Percentiles rank a stretch among this genome's conserved stretches.
Conservation (phyloP, 1,140 invertebrate species). For the Mylabris phalerata region DNA sequence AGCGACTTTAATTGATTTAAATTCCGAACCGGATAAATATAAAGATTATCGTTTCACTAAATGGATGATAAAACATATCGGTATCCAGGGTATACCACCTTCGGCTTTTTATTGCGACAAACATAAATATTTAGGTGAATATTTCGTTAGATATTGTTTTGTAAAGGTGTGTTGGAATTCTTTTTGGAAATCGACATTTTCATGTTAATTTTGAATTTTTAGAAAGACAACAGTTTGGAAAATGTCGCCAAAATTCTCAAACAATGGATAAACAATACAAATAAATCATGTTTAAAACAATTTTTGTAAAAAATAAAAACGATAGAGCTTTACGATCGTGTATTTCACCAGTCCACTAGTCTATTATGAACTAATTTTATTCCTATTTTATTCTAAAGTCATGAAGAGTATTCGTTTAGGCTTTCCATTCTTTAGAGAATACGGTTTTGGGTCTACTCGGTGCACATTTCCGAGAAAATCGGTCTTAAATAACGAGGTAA, state of each 20-base stretch:
- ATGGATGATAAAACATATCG: constrained; percentile 91
- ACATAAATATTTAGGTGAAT: constrained; percentile 79
- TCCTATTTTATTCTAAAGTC: no score
- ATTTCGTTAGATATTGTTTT: constrained; percentile 88
- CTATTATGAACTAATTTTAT: no score
- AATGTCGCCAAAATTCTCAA: constrained; percentile 57
- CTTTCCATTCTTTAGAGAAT: no score
- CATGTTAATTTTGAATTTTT: constrained; percentile 34
- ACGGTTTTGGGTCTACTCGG: no score
- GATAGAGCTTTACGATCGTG: no score
- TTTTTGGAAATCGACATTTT: constrained; percentile 16
- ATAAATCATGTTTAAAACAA: no score
- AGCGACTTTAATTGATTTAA: constrained; percentile 57
- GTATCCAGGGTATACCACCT: constrained; percentile 88
- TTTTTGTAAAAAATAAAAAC: no score
- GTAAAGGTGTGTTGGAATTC: constrained; percentile 65
- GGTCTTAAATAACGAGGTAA: no score
- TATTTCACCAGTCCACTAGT: no score
- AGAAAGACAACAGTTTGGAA: constrained; percentile 70
- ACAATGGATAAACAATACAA: constrained; percentile 47
- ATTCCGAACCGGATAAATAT: constrained; percentile 59
- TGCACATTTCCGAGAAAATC: no score
- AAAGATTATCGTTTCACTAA: constrained; percentile 91
- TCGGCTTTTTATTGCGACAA: constrained; percentile 84
- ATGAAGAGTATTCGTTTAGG: no score